These are phyloP conservation scores for Yoshiicerus persimilis DNA, from an alignment of 1,140 invertebrate species.

Conservation along the genomic window DNA sequence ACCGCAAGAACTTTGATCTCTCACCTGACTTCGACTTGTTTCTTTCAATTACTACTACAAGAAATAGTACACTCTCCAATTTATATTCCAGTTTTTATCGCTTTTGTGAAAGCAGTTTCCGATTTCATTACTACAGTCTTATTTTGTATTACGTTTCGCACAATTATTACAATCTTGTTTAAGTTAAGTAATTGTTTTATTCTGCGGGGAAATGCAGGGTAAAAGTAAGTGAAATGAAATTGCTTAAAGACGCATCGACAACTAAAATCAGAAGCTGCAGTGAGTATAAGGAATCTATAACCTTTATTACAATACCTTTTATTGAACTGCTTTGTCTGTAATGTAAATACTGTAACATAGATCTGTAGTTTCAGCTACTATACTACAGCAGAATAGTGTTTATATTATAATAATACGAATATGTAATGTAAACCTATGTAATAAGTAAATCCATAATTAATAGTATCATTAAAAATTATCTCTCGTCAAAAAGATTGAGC, in stretches of 20 bases:
- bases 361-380: no score
- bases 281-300: background rate
- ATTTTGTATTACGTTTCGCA: background rate
- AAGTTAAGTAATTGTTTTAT: background rate
- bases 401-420: background rate
- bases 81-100: background rate
- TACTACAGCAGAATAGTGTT: background rate
- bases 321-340: background rate
- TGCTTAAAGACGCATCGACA: background rate
- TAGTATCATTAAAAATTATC: slow-evolving; percentile 1
- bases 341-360: background rate
- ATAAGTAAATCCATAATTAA: background rate
- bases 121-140: background rate
- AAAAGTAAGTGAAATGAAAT: background rate
- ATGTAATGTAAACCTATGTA: background rate
- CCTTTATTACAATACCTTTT: background rate
- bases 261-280: background rate
- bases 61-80: background rate
- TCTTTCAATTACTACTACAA: background rate
- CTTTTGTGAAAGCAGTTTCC: background rate
- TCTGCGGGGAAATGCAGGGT: slow-evolving; percentile 5
- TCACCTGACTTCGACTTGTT: background rate
- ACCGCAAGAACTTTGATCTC: background rate
- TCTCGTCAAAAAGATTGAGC: slow-evolving; percentile 12
- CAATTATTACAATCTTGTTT: background rate